Base-by-base conservation (phyloP, 2,797 vertebrate genomes). In the Margarornis squamiger region DNA sequence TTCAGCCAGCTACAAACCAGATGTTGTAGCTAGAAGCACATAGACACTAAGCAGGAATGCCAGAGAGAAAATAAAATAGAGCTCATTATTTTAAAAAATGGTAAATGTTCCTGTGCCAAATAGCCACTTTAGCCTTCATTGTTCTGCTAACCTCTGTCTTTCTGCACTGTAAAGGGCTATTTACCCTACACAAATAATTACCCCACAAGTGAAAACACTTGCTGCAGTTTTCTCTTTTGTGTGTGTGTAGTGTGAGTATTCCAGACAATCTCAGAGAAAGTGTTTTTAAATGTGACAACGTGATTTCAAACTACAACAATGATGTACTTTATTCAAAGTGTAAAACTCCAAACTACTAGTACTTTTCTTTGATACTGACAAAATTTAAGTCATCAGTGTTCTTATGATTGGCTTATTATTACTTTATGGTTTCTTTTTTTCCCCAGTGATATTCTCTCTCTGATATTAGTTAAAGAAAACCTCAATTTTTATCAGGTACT, bases 131-230 rank as follows among this genome's bases (percentile, higher is more conserved):
- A 52, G n/a, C 52, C 57, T 73, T 72, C 57, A 80, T 88, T 84
- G 58, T 95, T 90, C 70, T 86, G 66, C 77, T 78, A 92, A 65
- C 54, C 38, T 81, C 83, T 81, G 57, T 93, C 76, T 93, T 93
- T 83, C 58, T 77, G 22, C 46, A 30, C 58, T 62, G 41, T 30
- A 57, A 63, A 95, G 76, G 43, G 22, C 86, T 93, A 27, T 93
- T 96, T 94, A 80, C 52, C 72, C 70, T 75, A 36, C 62, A 65
- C 39, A 65, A 70, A 92, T 88, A 76, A 92, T 93, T 94, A 90
- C 12, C 27, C 70, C 58, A 81, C 86, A 86, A 92, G 51, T 81
- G 83, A 96, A 95, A 94, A 78, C 49, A 65, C 77, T 94, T 96
- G 73, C 73, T 92, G 73, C 62, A 52, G 70, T 90, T 90, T 94